phyloP scores from a whole-genome alignment of 2,888 invertebrate genomes.

The Clistopyga incitator region DNA sequence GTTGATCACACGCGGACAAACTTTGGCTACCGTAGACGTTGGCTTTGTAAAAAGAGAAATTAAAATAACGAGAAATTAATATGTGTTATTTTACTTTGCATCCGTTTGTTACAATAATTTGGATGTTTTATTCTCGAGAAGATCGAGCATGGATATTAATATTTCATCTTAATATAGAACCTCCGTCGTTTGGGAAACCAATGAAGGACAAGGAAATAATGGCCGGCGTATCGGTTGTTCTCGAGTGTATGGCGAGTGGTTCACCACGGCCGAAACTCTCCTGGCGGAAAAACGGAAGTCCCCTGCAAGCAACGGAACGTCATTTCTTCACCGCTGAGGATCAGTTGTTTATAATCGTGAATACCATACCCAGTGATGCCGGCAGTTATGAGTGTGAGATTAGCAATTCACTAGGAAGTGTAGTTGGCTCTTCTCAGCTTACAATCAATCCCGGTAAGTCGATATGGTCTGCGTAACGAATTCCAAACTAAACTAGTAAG shows the following conservation, averaged over 20 bases:
- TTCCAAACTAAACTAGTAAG: too few relatives aligned
- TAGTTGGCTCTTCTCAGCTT: slow-evolving; percentile 90
- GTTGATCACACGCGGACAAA: too few relatives aligned
- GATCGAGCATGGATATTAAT: background rate
- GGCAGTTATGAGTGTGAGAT: slow-evolving; percentile 96
- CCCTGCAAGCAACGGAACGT: slow-evolving; percentile 90
- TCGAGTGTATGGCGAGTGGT: slow-evolving; percentile 95
- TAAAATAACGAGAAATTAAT: background rate
- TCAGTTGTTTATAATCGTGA: slow-evolving; percentile 94
- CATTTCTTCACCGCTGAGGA: slow-evolving; percentile 95
- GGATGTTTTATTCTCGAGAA: background rate
- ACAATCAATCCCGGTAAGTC: slow-evolving; percentile 88
- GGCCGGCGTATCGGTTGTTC: slow-evolving; percentile 93
- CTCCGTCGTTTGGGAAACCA: slow-evolving; percentile 93
- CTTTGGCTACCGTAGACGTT: too few relatives aligned
- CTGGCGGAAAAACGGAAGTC: slow-evolving; percentile 94
- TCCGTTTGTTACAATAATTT: background rate
- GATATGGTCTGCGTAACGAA: background rate
- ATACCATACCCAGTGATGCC: slow-evolving; percentile 91
- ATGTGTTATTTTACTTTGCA: background rate
- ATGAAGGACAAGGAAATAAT: slow-evolving; percentile 94
- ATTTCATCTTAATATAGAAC: slow-evolving; percentile 86
- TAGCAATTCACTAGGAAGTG: slow-evolving; percentile 93
- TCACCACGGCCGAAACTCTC: slow-evolving; percentile 92
- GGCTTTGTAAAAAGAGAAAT: too few relatives aligned